Conservation (phyloP, 2,888 invertebrate species). For the Xestia xanthographa region DNA sequence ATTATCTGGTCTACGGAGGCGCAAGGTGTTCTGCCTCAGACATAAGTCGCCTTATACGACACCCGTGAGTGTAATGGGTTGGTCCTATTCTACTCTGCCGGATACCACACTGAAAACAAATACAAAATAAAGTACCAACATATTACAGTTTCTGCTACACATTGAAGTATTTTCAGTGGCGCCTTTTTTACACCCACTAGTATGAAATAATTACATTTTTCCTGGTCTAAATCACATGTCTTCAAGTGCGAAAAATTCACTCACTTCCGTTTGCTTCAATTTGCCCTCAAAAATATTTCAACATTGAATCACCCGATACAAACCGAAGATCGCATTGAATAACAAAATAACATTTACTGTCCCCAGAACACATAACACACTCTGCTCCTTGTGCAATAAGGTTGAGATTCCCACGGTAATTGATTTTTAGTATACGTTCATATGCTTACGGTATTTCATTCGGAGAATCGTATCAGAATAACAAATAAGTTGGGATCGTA, state of each 20-base stretch:
- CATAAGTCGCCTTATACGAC: too few species aligned
- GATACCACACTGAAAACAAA: too few species aligned
- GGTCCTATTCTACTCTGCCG: too few species aligned
- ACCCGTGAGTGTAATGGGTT: too few species aligned
- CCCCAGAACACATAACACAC: neutral
- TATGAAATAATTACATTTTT: neutral
- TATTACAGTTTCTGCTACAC: too few species aligned
- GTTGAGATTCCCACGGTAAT: conserved; percentile 20
- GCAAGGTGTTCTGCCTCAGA: too few species aligned
- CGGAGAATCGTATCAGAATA: conserved; percentile 63
- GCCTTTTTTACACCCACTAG: too few species aligned
- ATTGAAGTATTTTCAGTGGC: too few species aligned
- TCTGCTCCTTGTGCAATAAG: neutral
- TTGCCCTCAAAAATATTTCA: conserved; percentile 51
- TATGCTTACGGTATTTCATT: conserved; percentile 55
- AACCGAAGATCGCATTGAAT: conserved; percentile 18
- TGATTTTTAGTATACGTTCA: conserved; percentile 22
- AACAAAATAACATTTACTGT: conserved; percentile 26
- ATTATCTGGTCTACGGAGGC: too few species aligned
- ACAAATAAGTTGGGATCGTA: conserved; percentile 43
- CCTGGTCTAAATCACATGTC: neutral
- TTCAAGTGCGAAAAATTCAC: conserved; percentile 1
- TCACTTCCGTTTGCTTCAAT: conserved; percentile 48
- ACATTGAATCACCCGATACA: conserved; percentile 61
- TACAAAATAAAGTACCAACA: too few species aligned